Base-by-base conservation (phyloP, 2,888 invertebrate species). In the Gerris lacustris region DNA sequence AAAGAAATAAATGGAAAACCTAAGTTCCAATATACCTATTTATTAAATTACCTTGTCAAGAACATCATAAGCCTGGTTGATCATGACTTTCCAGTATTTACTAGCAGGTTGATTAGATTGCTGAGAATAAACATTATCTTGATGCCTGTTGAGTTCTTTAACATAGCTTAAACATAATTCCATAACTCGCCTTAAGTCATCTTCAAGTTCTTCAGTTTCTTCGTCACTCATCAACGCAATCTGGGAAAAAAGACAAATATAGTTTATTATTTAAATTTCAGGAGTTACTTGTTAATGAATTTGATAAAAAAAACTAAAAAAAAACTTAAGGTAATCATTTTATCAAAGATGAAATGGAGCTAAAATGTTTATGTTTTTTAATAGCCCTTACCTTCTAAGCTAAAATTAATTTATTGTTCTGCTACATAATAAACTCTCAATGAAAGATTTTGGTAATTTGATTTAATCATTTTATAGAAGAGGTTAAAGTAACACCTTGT, bases 81-180 rank as follows among this genome's bases (percentile, higher is more conserved):
- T 80, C 80, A 94, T 84, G 0, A 89, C 88, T 77, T 88, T 89
- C 92, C 93, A 94, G 79, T 91, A 95, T 77, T 91, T 91, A 0
- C 82, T 72, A 7, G 79, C 75, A 0, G 83, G 81, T 6, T 82
- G 81, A 0, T 85, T 86, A 0, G 55, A 55, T 15, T 9, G 11
- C 15, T 55, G 55, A 9, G 9, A 15, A 55, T 11, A 84, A 81
- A 71, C 85, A 83, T 64, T 85, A 83, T 74, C 90, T 89, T 0
- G 82, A 0, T 86, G 83, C 74, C 85, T 86, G 0, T 87, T 86
- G 11, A 88, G 85, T 18, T 81, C 82, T 75, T 89, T 87, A 66
- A 92, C 87, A 73, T 86, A 87, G 0, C 86, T 84, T 6, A 92
- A 80, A 2, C 72, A 73, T 31, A 72, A 63, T 67, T 74, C 69